Conservation (phyloP, 2,888 invertebrate genomes). For the Mesoligia furuncula region DNA sequence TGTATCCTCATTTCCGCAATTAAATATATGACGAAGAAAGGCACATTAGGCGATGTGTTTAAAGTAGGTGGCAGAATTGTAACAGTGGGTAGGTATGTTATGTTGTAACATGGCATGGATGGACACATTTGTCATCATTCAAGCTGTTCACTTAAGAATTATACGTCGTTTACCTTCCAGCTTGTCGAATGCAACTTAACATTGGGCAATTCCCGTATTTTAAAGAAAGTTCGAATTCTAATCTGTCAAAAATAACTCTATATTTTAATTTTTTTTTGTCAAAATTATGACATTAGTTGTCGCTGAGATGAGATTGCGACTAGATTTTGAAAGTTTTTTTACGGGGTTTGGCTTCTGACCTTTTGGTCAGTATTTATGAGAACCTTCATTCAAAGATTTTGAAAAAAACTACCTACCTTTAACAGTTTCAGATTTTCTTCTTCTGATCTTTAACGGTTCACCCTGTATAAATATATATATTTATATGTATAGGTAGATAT, state of each 20-base stretch:
- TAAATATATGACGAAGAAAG: slow-evolving; percentile 56
- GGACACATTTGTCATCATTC: slow-evolving; percentile 14
- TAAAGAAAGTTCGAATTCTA: neutral
- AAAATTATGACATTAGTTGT: neutral
- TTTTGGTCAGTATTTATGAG: neutral
- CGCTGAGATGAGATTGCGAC: neutral
- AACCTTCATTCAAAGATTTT: neutral
- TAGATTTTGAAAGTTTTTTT: neutral
- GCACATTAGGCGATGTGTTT: slow-evolving; percentile 28
- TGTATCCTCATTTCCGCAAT: slow-evolving; percentile 74
- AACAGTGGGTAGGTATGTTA: slow-evolving; percentile 10
- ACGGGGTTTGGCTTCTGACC: neutral
- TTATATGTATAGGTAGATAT: neutral
- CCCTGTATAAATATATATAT: neutral
- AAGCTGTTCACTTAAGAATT: slow-evolving; percentile 4
- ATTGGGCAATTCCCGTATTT: neutral
- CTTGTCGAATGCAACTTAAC: neutral
- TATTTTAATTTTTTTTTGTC: neutral
- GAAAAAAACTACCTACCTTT: neutral
- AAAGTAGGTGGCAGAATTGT: slow-evolving; percentile 20
- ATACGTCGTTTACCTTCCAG: neutral
- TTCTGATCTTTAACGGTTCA: no score
- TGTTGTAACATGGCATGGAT: slow-evolving; percentile 1
- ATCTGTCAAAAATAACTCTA: neutral
- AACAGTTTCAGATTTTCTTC: no score